These are phyloP conservation scores for Meganola albula DNA, from an alignment of 2,888 invertebrate species.

Conservation along the genomic window DNA sequence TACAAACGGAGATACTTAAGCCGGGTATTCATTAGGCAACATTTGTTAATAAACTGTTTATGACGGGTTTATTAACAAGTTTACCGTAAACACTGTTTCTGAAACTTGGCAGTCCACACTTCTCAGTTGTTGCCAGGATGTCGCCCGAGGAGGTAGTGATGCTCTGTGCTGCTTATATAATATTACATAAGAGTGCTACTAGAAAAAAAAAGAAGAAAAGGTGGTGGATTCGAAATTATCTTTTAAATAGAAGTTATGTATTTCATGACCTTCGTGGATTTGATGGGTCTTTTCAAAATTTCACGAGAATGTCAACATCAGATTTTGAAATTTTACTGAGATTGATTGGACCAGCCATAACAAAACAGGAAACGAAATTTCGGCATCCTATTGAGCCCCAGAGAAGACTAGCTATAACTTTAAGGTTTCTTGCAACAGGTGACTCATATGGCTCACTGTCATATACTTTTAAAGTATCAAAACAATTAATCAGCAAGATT, in stretches of 20 bases:
- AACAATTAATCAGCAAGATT: conserved; percentile 18
- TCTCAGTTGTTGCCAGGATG: conserved; percentile 12
- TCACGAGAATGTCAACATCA: conserved; percentile 16
- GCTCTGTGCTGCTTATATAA: conserved; percentile 5
- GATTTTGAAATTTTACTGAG: conserved; percentile 11
- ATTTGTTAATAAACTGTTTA: not conserved
- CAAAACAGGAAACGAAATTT: conserved; percentile 16
- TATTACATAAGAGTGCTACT: conserved; percentile 1
- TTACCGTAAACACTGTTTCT: conserved; percentile 6
- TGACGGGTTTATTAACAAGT: not conserved
- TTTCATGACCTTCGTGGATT: conserved; percentile 21
- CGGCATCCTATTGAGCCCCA: conserved; percentile 9
- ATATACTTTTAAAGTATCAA: conserved; percentile 26
- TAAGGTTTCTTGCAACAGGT: conserved; percentile 20
- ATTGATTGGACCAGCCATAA: conserved; percentile 18
- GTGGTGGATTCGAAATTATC: conserved; percentile 23
- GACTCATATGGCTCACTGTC: conserved; percentile 10
- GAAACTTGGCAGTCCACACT: conserved; percentile 14
- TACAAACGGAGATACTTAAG: not conserved
- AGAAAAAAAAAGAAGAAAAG: conserved; percentile 6
- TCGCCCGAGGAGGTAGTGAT: conserved; percentile 13
- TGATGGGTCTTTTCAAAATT: conserved; percentile 22
- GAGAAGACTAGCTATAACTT: conserved; percentile 11
- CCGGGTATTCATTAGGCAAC: not conserved
- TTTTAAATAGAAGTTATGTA: conserved; percentile 15